phyloP scores from a whole-genome alignment of 2,888 invertebrate genomes.

The Cistogaster globosa region DNA sequence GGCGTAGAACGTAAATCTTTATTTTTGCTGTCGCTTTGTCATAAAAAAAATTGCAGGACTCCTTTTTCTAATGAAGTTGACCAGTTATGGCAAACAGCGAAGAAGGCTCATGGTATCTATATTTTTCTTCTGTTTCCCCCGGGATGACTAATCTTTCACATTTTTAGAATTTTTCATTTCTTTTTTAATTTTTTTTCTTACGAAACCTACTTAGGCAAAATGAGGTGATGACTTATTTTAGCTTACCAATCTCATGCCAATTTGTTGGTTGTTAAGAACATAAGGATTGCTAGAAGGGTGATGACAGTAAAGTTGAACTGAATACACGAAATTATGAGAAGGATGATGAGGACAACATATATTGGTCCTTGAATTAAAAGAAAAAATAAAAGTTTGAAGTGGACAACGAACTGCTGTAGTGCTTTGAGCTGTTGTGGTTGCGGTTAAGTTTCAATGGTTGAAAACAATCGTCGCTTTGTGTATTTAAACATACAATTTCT shows the following conservation, averaged over 20 bases:
- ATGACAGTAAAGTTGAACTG: neutral
- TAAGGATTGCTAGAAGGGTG: neutral
- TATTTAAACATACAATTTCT: conserved; percentile 61
- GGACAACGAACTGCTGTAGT: conserved; percentile 53
- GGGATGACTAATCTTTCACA: too few species aligned
- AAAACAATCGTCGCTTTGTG: conserved; percentile 64
- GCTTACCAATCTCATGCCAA: conserved; percentile 15
- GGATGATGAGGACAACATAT: conserved; percentile 5
- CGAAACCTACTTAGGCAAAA: conserved; percentile 7
- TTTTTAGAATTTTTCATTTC: neutral
- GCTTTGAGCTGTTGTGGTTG: conserved; percentile 69
- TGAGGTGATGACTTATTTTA: conserved; percentile 23
- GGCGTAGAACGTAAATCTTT: too few species aligned
- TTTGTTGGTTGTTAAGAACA: conserved; percentile 17
- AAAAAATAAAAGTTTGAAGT: conserved; percentile 29
- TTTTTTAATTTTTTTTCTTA: neutral
- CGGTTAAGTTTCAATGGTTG: conserved; percentile 67
- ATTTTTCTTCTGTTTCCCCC: too few species aligned
- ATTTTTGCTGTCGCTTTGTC: too few species aligned
- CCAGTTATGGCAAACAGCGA: too few species aligned
- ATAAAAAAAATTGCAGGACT: too few species aligned
- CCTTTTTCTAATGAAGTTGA: too few species aligned
- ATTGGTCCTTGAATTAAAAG: neutral
- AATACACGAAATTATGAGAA: conserved; percentile 4
- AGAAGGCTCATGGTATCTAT: too few species aligned